A percentile compares a stretch with the other conserved stretches of the same genome.
Evolutionary conservation across 2,888 invertebrate genomes (phyloP).

Genomic region (Rhorus exstirpatorius): DNA sequence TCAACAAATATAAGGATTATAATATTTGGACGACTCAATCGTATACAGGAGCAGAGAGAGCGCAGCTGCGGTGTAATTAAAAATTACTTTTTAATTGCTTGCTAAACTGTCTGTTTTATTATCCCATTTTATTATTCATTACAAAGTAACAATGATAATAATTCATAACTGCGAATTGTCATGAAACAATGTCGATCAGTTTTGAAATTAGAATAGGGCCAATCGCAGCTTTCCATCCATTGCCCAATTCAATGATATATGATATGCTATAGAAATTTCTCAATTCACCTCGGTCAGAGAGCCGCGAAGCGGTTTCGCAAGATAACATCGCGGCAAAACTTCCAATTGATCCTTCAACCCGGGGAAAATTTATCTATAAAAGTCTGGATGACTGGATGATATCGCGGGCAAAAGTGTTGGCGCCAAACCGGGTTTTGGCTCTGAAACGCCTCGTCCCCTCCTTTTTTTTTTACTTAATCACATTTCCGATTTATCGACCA

Average conservation of each 20-base stretch:
- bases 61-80: no score
- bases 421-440: constrained; percentile 31
- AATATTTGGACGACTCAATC: no score
- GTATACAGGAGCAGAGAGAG: no score
- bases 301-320: constrained; percentile 26
- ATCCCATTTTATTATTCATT: no score
- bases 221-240: neutral
- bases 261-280: neutral
- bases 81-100: no score
- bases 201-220: neutral
- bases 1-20: no score
- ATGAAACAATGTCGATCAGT: constrained; percentile 8
- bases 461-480: constrained; percentile 52
- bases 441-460: constrained; percentile 9
- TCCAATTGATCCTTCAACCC: constrained; percentile 59
- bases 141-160: no score
- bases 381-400: no score
- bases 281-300: neutral
- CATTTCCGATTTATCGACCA: constrained; percentile 63
- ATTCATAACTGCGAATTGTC: neutral
- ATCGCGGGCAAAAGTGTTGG: constrained; percentile 49
- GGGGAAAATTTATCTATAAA: constrained; percentile 55
- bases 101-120: no score
- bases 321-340: constrained; percentile 49
- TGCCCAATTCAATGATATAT: neutral